A percentile compares a stretch with the other conserved stretches of the same genome.
phyloP scores from a whole-genome alignment of 1,140 invertebrate species.

The Oryzaephilus surinamensis region DNA sequence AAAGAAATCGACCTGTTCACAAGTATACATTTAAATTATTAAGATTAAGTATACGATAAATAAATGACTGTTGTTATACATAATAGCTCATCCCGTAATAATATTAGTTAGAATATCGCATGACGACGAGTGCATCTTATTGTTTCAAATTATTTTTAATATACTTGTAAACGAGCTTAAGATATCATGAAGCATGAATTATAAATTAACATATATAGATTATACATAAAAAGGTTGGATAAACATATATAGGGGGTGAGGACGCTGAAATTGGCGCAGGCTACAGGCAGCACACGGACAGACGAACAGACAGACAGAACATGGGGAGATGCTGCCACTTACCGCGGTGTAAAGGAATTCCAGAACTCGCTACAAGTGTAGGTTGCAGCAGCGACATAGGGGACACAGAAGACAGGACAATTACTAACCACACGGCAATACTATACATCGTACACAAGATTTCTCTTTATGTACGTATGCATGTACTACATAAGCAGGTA shows the following conservation, averaged over 20 bases:
- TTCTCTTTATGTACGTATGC: background rate
- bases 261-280: constrained; percentile 20
- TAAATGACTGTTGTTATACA: too few relatives aligned
- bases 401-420: constrained; percentile 63
- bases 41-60: too few relatives aligned
- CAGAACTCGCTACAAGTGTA: constrained; percentile 82
- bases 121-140: constrained; percentile 2
- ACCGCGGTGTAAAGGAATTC: constrained; percentile 94
- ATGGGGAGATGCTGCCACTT: constrained; percentile 62
- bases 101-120: too few relatives aligned
- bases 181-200: constrained; percentile 21
- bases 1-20: constrained; percentile 11
- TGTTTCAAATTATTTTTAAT: too few relatives aligned
- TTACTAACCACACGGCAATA: constrained; percentile 57
- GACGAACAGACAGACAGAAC: constrained; percentile 34
- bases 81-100: too few relatives aligned
- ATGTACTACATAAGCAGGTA: constrained; percentile 25
- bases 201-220: constrained; percentile 18
- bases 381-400: constrained; percentile 57
- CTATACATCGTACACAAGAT: constrained; percentile 33
- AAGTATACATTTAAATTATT: background rate
- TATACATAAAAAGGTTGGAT: constrained; percentile 23
- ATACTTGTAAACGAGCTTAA: background rate
- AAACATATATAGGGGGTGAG: constrained; percentile 21
- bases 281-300: constrained; percentile 36